These are phyloP conservation scores for Axinella damicornis DNA, from an alignment of 37 sponge, comb jelly and placozoan species.

Conservation along the genomic window DNA sequence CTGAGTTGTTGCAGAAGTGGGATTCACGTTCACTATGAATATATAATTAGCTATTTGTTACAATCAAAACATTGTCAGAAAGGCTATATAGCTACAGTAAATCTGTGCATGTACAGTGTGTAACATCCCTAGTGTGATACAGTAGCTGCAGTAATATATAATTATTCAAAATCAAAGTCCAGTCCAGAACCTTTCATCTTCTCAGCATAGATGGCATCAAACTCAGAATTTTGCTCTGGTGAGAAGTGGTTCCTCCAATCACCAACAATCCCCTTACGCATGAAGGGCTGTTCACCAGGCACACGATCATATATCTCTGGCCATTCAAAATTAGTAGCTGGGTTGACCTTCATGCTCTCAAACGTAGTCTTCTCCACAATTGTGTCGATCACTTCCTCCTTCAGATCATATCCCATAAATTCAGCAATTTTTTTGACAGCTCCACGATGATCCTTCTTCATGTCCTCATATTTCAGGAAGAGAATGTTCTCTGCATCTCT, in stretches of 20 bases:
- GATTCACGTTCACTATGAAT: too few species aligned
- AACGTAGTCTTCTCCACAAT: slow-evolving; percentile 27
- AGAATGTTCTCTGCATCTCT: slow-evolving; percentile 39
- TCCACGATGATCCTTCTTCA: slow-evolving; percentile 34
- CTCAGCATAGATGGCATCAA: slow-evolving; percentile 34
- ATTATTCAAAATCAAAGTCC: too few species aligned
- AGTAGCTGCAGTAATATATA: too few species aligned
- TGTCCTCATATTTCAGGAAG: slow-evolving; percentile 56
- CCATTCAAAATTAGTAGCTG: slow-evolving; percentile 12
- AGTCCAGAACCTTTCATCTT: slow-evolving; percentile 41
- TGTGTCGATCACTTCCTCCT: slow-evolving; percentile 16
- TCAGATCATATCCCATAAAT: slow-evolving; percentile 30
- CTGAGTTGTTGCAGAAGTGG: too few species aligned
- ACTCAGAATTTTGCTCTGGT: slow-evolving; percentile 19
- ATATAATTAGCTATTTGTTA: too few species aligned
- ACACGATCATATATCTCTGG: neutral
- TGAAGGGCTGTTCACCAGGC: neutral
- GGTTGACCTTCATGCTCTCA: slow-evolving; percentile 45
- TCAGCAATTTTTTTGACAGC: slow-evolving; percentile 10
- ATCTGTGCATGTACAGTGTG: too few species aligned
- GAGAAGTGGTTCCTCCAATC: slow-evolving; percentile 58
- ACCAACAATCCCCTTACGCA: slow-evolving; percentile 52
- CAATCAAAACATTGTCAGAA: too few species aligned
- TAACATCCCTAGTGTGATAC: too few species aligned
- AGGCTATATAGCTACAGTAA: too few species aligned